phyloP scores from a whole-genome alignment of 2,797 vertebrate species.

The Muraenolepis orangiensis region DNA sequence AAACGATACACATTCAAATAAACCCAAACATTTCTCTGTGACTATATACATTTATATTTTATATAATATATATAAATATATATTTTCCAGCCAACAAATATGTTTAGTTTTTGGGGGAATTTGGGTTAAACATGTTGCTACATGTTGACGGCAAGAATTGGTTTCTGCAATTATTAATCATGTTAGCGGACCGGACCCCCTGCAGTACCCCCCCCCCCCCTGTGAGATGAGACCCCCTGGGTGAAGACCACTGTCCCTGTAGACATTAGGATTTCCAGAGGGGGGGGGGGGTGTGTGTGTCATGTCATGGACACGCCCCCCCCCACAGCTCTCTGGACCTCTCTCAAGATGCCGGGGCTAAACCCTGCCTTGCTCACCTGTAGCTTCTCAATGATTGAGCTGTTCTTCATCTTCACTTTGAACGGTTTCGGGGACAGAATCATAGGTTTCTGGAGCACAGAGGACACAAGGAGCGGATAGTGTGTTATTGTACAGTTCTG shows the following conservation, averaged over 20 bases:
- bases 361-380: constrained; percentile 58
- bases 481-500: neutral
- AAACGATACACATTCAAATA: neutral
- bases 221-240: too few species aligned
- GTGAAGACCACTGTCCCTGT: too few species aligned
- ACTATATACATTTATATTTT: too few species aligned
- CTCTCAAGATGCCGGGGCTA: neutral
- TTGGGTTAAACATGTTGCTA: neutral
- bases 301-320: too few species aligned
- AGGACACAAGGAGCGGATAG: neutral
- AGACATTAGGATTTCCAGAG: neutral
- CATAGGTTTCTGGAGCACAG: constrained; percentile 55
- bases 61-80: too few species aligned
- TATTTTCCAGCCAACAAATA: neutral
- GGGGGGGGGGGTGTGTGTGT: too few species aligned
- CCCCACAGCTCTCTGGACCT: too few species aligned
- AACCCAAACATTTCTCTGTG: neutral
- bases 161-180: too few species aligned
- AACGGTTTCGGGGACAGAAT: constrained; percentile 47
- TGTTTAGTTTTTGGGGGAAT: too few species aligned
- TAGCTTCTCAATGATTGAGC: constrained; percentile 69
- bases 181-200: too few species aligned
- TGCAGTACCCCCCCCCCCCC: too few species aligned
- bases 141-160: too few species aligned
- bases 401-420: constrained; percentile 66